Evolutionary conservation across 2,113 vertebrate species (phyloP).

Genomic region (Grammomys dolichurus): DNA sequence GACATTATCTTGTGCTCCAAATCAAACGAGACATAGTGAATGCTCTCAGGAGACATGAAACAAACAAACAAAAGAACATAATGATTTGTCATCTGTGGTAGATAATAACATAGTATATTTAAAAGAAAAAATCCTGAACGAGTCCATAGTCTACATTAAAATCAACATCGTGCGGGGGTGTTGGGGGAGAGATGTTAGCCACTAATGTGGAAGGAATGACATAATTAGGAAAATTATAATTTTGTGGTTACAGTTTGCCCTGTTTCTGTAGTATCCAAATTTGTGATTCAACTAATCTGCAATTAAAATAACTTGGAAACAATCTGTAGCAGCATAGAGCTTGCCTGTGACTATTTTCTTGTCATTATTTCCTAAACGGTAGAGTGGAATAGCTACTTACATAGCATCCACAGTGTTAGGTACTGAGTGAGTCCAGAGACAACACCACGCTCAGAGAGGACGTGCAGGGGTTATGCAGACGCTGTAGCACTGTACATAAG

Average conservation of each 20-base stretch:
- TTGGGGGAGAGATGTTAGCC: neutral
- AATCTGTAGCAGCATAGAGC: neutral
- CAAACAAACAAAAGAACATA: neutral
- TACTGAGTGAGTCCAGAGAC: neutral
- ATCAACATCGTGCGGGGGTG: neutral
- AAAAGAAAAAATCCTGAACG: neutral
- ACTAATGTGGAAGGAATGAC: conserved; percentile 24
- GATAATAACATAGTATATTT: neutral
- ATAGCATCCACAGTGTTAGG: neutral
- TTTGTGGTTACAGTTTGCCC: neutral
- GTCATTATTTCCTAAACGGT: neutral
- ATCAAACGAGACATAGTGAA: neutral
- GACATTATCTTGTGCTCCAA: neutral
- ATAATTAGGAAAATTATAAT: conserved; percentile 38
- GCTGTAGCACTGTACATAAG: too few relatives aligned
- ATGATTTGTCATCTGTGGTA: neutral
- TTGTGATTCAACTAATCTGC: neutral
- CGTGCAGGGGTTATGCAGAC: neutral
- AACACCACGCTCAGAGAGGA: neutral
- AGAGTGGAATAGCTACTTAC: neutral
- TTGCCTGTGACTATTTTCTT: neutral
- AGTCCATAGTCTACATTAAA: neutral
- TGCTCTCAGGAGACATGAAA: neutral
- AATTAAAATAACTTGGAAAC: neutral
- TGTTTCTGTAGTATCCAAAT: neutral